phyloP scores from a whole-genome alignment of 2,113 vertebrate species.

The Chrysochloris asiatica region DNA sequence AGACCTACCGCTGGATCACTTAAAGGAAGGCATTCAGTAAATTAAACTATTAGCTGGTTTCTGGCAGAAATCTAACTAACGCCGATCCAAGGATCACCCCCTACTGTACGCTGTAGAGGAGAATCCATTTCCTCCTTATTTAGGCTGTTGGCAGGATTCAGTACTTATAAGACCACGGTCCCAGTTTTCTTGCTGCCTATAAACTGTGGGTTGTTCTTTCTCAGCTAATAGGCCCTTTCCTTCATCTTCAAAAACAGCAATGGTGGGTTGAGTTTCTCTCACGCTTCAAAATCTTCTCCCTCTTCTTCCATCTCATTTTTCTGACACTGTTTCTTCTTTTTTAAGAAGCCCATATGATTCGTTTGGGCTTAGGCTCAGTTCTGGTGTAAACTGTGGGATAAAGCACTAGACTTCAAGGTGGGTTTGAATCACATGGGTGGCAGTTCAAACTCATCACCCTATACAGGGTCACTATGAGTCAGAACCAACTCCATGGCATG shows the following conservation, averaged over 20 bases:
- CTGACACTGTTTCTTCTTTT: neutral
- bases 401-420: too few species aligned
- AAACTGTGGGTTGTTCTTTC: neutral
- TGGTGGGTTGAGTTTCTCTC: neutral
- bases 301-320: neutral
- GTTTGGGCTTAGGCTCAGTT: neutral
- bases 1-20: neutral
- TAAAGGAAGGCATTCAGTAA: neutral
- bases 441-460: too few species aligned
- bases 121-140: neutral
- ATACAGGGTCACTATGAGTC: too few species aligned
- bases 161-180: neutral
- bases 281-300: neutral
- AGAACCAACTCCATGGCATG: too few species aligned
- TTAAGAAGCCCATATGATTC: neutral
- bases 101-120: neutral
- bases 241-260: neutral
- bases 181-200: neutral
- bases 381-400: too few species aligned
- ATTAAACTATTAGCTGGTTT: neutral
- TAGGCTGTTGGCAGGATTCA: neutral
- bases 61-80: neutral
- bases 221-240: too few species aligned
- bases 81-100: neutral
- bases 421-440: too few species aligned